Conservation (phyloP, 1,140 invertebrate genomes). For the Limonius californicus region DNA sequence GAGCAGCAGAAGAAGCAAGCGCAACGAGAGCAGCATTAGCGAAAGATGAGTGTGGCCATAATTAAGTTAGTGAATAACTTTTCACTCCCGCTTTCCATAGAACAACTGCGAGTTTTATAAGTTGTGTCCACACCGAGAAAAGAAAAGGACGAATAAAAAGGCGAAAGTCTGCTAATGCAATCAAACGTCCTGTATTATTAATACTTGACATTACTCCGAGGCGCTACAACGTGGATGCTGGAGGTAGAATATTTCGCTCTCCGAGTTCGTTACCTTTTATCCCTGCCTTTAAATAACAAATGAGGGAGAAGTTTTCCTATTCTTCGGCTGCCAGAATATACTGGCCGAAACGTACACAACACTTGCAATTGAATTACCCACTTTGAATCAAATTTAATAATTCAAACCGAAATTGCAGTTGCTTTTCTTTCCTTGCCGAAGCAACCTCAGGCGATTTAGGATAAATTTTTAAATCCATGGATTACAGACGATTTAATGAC, state of each 20-base stretch:
- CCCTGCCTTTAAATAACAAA: slow-evolving; percentile 5
- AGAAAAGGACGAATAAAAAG: neutral
- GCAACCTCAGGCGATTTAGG: too few relatives aligned
- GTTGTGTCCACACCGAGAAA: slow-evolving; percentile 1
- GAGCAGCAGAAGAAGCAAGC: too few relatives aligned
- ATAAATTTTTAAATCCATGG: too few relatives aligned
- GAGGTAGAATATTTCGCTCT: neutral
- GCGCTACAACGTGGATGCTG: neutral
- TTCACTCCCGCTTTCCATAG: neutral
- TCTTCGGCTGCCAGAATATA: neutral
- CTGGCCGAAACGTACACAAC: neutral
- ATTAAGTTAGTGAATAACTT: slow-evolving; percentile 10
- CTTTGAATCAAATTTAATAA: neutral
- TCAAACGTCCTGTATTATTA: slow-evolving; percentile 12
- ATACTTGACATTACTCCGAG: slow-evolving; percentile 5
- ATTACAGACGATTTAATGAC: too few relatives aligned
- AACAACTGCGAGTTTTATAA: slow-evolving; percentile 10
- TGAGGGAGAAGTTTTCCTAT: slow-evolving; percentile 3
- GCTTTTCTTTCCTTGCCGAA: too few relatives aligned
- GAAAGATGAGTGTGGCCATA: neutral
- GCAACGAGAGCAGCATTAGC: neutral
- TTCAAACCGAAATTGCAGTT: neutral
- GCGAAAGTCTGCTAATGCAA: neutral
- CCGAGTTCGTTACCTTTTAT: slow-evolving; percentile 8
- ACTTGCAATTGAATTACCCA: neutral